These are phyloP conservation scores for Sebastes oblongus DNA, from an alignment of 2,797 vertebrate species.

Conservation along the genomic window DNA sequence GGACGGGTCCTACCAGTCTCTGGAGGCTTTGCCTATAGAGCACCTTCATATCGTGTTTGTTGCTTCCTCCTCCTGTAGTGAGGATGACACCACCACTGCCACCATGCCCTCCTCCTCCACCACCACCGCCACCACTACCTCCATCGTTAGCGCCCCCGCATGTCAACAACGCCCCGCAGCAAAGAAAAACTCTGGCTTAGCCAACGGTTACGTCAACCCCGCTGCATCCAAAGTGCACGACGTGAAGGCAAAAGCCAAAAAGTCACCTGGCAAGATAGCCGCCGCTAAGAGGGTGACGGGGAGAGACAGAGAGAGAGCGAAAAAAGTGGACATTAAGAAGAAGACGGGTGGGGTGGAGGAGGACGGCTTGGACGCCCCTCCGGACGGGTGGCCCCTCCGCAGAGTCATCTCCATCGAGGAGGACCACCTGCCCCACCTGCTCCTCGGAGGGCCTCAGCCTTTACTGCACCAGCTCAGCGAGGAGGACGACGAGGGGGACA, in stretches of 20 bases:
- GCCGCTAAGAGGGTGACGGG: slow-evolving; percentile 10
- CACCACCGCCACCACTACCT: not conserved
- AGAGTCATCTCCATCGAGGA: slow-evolving; percentile 96
- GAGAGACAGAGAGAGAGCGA: slow-evolving; percentile 41
- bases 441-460: slow-evolving; percentile 77
- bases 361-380: slow-evolving; percentile 47
- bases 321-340: slow-evolving; percentile 41
- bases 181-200: slow-evolving; percentile 42
- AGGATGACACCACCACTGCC: slow-evolving; percentile 55
- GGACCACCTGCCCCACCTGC: slow-evolving; percentile 90
- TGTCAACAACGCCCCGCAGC: slow-evolving; percentile 28
- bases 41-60: slow-evolving; percentile 82
- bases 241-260: slow-evolving; percentile 49
- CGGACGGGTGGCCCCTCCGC: slow-evolving; percentile 76
- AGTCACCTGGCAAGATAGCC: not conserved
- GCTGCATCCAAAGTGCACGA: slow-evolving; percentile 21
- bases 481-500: slow-evolving; percentile 71
- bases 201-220: slow-evolving; percentile 35
- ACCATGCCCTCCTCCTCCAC: not conserved
- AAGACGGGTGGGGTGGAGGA: slow-evolving; percentile 38
- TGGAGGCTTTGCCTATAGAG: slow-evolving; percentile 78
- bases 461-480: slow-evolving; percentile 82
- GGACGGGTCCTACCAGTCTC: slow-evolving; percentile 77
- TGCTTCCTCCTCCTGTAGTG: slow-evolving; percentile 77
- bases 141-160: not conserved